A percentile compares a stretch with the other conserved stretches of the same genome.
Evolutionary conservation across 2,888 invertebrate species (phyloP).

Genomic region (Nomada ruficornis): DNA sequence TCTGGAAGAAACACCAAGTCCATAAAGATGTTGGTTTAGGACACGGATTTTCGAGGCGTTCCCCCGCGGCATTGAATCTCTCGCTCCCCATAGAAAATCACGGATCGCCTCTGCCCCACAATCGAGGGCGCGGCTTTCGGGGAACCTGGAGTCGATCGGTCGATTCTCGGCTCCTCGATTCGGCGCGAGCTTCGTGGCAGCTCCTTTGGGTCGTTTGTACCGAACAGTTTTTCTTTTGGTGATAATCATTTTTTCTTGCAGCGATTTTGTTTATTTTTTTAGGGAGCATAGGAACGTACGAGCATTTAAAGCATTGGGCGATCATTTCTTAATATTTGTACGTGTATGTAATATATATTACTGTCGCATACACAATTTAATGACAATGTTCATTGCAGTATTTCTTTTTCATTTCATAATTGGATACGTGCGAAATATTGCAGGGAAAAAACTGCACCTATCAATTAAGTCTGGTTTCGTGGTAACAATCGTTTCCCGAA

Average conservation of each 20-base stretch:
- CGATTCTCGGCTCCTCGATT: not conserved
- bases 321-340: too few species aligned
- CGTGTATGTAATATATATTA: too few species aligned
- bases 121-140: constrained; percentile 37
- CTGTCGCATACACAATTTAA: too few species aligned
- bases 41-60: constrained; percentile 62
- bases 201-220: not conserved
- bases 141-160: constrained; percentile 20
- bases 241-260: not conserved
- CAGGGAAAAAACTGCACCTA: not conserved
- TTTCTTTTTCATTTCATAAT: not conserved
- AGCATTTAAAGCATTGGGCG: too few species aligned
- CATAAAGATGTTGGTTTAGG: constrained; percentile 75
- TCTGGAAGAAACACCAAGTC: constrained; percentile 65
- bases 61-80: constrained; percentile 52
- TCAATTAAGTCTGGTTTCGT: not conserved
- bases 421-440: not conserved
- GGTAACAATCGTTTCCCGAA: not conserved
- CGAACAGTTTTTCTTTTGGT: not conserved
- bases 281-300: too few species aligned
- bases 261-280: too few species aligned
- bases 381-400: not conserved
- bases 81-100: constrained; percentile 55
- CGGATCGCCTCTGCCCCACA: constrained; percentile 43
- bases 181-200: constrained; percentile 11